Percentiles rank a stretch among this genome's conserved stretches.
phyloP scores from a whole-genome alignment of 2,113 vertebrate species.

The Megaleporinus macrocephalus region DNA sequence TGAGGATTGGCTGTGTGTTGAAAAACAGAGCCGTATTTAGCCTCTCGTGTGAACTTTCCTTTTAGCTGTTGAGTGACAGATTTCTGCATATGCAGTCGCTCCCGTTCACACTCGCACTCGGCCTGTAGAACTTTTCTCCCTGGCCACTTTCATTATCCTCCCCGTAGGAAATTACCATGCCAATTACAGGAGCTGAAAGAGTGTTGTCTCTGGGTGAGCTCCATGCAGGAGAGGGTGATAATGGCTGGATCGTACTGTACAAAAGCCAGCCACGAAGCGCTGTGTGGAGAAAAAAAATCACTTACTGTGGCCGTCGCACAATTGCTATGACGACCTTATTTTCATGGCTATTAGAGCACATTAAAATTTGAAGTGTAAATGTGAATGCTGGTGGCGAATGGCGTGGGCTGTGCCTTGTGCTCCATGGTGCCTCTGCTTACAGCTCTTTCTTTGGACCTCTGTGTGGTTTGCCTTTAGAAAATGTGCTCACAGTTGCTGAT shows the following conservation, averaged over 20 bases:
- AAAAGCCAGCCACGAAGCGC: slow-evolving; percentile 33
- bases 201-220: slow-evolving; percentile 20
- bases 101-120: slow-evolving; percentile 18
- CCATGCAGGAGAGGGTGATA: slow-evolving; percentile 41
- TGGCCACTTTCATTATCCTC: not conserved
- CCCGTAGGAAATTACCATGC: slow-evolving; percentile 5
- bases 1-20: not conserved
- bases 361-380: slow-evolving; percentile 47
- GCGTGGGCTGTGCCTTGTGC: not conserved
- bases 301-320: slow-evolving; percentile 44
- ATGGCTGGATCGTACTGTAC: slow-evolving; percentile 50
- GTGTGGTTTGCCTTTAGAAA: not conserved
- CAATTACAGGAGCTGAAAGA: slow-evolving; percentile 54
- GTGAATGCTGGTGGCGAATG: not conserved
- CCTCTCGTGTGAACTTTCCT: not conserved
- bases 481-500: not conserved
- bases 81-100: not conserved
- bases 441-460: not conserved
- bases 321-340: slow-evolving; percentile 59
- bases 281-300: slow-evolving; percentile 56
- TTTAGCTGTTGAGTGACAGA: not conserved
- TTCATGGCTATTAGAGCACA: slow-evolving; percentile 49
- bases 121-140: not conserved
- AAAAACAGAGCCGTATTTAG: not conserved
- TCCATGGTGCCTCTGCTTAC: not conserved